A percentile compares a stretch with the other conserved stretches of the same genome.
phyloP scores from a whole-genome alignment of 2,888 invertebrate species.

The Tubulanus polymorphus region DNA sequence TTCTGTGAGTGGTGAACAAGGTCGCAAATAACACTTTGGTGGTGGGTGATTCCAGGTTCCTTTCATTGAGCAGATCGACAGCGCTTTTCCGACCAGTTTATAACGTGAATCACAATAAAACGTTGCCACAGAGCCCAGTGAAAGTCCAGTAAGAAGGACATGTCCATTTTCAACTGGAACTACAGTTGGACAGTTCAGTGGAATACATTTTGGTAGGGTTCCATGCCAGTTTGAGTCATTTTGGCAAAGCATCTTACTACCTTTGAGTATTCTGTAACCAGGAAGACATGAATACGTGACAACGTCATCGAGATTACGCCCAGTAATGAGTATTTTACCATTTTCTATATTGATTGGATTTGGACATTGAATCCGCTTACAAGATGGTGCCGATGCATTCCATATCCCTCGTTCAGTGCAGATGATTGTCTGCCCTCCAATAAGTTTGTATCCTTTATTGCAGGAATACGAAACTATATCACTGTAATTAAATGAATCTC shows the following conservation, averaged over 20 bases:
- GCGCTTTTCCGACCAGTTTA: neutral
- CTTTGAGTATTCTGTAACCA: constrained; percentile 29
- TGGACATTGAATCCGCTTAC: too few relatives aligned
- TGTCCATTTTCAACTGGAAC: neutral
- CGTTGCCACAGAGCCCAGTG: neutral
- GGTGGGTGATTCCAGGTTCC: neutral
- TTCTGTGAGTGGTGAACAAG: neutral
- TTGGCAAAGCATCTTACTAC: neutral
- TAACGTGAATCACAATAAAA: neutral
- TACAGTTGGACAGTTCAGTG: neutral
- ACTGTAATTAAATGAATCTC: constrained; percentile 61
- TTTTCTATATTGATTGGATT: constrained; percentile 24
- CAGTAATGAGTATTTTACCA: constrained; percentile 28
- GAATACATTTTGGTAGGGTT: neutral
- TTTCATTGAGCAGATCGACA: neutral
- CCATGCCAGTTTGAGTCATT: neutral
- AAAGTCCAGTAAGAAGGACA: neutral
- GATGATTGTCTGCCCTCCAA: too few relatives aligned
- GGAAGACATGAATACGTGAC: constrained; percentile 57
- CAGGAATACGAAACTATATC: too few relatives aligned
- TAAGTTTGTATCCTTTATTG: too few relatives aligned
- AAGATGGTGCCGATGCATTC: too few relatives aligned
- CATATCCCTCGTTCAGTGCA: too few relatives aligned
- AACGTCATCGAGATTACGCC: constrained; percentile 27
- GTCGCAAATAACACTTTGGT: neutral